phyloP scores from a whole-genome alignment of 2,113 vertebrate genomes.

The Helogale parvula region DNA sequence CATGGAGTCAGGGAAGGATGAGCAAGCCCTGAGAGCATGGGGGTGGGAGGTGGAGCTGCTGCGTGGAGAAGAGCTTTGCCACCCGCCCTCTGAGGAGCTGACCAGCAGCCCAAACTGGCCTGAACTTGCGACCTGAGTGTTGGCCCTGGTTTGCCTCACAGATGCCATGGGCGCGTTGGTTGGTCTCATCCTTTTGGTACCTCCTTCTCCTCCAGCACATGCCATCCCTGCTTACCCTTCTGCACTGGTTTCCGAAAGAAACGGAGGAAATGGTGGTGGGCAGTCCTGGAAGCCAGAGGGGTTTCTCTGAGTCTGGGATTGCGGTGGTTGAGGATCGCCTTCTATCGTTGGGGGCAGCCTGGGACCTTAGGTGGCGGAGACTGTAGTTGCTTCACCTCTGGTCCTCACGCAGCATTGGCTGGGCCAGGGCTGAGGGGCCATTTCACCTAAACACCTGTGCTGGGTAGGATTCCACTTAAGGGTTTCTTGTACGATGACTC shows the following conservation, averaged over 20 bases:
- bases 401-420: neutral
- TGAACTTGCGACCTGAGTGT: neutral
- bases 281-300: neutral
- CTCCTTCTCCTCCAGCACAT: neutral
- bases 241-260: neutral
- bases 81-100: neutral
- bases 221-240: neutral
- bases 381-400: neutral
- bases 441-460: neutral
- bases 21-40: neutral
- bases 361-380: neutral
- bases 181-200: neutral
- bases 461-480: neutral
- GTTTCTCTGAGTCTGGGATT: neutral
- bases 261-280: neutral
- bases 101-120: neutral
- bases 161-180: neutral
- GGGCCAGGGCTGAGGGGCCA: rapidly evolving
- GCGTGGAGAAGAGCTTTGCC: neutral
- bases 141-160: neutral
- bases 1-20: neutral
- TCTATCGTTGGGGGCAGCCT: neutral
- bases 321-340: neutral
- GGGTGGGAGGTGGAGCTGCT: too few species aligned
- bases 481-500: neutral